Base-by-base conservation (phyloP, 2,113 vertebrate species). In the Corythoichthys intestinalis region DNA sequence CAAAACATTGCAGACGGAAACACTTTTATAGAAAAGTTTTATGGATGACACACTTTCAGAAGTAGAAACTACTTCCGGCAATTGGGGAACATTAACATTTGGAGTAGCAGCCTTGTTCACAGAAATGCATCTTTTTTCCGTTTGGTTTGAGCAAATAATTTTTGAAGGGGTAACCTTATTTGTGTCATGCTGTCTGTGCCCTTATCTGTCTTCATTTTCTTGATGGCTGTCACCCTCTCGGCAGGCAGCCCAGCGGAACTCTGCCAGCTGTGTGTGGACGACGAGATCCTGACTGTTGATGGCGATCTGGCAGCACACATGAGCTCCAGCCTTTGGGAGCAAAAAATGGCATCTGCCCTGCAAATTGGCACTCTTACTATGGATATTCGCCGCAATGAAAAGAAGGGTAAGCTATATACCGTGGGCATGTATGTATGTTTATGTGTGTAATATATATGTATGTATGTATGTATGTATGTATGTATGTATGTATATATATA, bases 381-480 rank as follows among this genome's bases (percentile, higher is more conserved):
- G 93, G 95, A 97, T 83, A 79, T 98, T 66, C 93, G 94, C 17
- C 94, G 96, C 85, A 88, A 97, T 35, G 94, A 95, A 67, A 94
- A 94, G 81, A 94, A 93, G 70, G 94, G 97, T 98, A 83, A 92
- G 92, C 85, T 14, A 35, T 20, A 41, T 6, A 64, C 47, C 28
- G 58, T 54, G 10, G 28, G 17, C 4, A 1, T 5, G 12, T 2
- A 5, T 50, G 14, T 50, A 3, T 67, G 4, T 44, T 7, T 44
- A 44, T 8, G 41, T 8, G 9, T 44, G 41, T 44, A 44, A 44
- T 7, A 7, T 44, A 6, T 7, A 44, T 44, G 41, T 7, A 44
- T 7, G 41, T 44, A 2, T 44, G 20, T 28, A 28, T 28, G 1
- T 28, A 28, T 28, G 1, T 28, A 28, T 28, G 1, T 28, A 28